Conservation (phyloP, 2,888 invertebrate species). For the Pandemis cinnamomeana region DNA sequence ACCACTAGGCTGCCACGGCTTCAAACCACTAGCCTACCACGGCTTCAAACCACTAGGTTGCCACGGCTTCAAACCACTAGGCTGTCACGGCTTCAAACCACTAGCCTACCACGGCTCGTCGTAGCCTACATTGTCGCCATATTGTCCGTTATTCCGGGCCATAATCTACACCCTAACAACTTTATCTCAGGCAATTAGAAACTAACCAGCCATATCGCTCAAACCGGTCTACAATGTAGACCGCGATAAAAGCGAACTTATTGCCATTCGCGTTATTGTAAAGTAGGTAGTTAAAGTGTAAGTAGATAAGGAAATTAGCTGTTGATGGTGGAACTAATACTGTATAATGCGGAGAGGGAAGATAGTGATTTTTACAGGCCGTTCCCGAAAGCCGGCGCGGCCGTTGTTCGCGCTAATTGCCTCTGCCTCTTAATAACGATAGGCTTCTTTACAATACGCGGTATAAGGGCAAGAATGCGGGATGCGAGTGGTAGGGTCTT, state of each 20-base stretch:
- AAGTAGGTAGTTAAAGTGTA: background rate
- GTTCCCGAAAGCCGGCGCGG: conserved; percentile 27
- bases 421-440: conserved; percentile 14
- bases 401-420: conserved; percentile 26
- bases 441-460: conserved; percentile 15
- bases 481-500: no score
- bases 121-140: no score
- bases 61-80: no score
- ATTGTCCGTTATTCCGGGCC: no score
- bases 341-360: background rate
- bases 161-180: background rate
- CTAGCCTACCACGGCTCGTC: no score
- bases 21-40: no score
- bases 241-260: background rate
- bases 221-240: background rate
- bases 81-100: no score
- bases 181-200: background rate
- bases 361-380: conserved; percentile 31
- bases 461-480: background rate
- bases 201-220: background rate
- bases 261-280: background rate
- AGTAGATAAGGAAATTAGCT: background rate
- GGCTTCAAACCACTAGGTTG: no score
- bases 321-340: background rate
- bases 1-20: no score